Conservation (phyloP, 53 echinoderm and acorn worm genomes). For the Crossaster papposus region DNA sequence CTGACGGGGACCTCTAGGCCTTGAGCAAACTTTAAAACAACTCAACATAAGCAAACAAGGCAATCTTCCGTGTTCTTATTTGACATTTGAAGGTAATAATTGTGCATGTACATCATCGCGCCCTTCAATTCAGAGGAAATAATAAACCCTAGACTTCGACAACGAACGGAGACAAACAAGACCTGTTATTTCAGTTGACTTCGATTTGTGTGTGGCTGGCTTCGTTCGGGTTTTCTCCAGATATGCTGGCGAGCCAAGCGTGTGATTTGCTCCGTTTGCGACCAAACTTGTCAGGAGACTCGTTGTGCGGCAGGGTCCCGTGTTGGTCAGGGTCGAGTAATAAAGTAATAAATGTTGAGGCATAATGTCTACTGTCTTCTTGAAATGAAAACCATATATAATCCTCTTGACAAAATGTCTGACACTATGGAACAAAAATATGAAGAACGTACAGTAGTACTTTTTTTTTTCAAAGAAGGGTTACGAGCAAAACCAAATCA, state of each 20-base stretch:
- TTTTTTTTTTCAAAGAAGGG: too few species aligned
- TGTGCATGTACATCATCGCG: too few species aligned
- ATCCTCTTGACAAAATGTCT: too few species aligned
- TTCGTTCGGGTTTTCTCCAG: background rate
- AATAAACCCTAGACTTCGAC: background rate
- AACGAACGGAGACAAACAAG: background rate
- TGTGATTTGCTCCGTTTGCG: background rate
- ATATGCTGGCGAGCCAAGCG: background rate
- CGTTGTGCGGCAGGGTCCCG: background rate
- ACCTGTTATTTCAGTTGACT: constrained; percentile 10
- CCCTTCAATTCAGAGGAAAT: too few species aligned
- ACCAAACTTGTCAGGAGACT: background rate
- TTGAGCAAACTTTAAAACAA: too few species aligned
- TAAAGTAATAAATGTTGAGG: background rate
- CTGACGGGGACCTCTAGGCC: too few species aligned
- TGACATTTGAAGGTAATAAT: background rate
- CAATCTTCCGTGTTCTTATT: background rate
- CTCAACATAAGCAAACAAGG: too few species aligned
- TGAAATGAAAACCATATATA: background rate
- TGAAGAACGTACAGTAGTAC: too few species aligned
- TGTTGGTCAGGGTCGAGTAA: background rate
- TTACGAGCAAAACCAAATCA: too few species aligned
- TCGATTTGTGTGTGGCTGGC: background rate
- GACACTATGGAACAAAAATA: too few species aligned
- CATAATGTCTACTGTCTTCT: background rate